Conservation (phyloP, 2,888 invertebrate genomes). For the Limnephilus lunatus region DNA sequence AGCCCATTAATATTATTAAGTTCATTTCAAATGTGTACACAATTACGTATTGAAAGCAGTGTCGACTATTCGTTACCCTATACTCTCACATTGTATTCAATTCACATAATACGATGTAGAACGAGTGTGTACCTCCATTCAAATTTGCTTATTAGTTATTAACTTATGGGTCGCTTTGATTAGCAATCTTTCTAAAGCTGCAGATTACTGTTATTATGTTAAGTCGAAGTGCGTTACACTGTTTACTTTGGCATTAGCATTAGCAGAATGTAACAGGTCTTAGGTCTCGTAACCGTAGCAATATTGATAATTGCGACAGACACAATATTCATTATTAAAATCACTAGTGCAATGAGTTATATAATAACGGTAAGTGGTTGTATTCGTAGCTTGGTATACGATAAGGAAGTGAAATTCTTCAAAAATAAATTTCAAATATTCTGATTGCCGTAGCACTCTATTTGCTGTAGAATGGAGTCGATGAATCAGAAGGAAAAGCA, state of each 20-base stretch:
- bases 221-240: background rate
- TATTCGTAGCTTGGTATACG: background rate
- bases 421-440: background rate
- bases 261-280: background rate
- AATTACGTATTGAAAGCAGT: background rate
- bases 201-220: background rate
- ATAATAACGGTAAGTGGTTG: background rate
- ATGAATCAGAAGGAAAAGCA: background rate
- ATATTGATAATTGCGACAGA: background rate
- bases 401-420: background rate
- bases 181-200: background rate
- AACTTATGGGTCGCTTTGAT: background rate
- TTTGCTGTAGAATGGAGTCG: background rate
- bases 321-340: background rate
- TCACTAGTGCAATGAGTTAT: background rate
- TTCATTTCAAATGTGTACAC: background rate
- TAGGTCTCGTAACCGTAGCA: background rate
- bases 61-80: background rate
- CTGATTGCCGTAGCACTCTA: background rate
- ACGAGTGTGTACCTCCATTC: background rate
- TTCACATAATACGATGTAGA: background rate
- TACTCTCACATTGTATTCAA: background rate
- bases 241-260: background rate
- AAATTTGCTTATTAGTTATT: no score
- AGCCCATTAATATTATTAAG: background rate